Evolutionary conservation across 2,113 vertebrate genomes (phyloP).

Genomic region (Nipponia nippon): DNA sequence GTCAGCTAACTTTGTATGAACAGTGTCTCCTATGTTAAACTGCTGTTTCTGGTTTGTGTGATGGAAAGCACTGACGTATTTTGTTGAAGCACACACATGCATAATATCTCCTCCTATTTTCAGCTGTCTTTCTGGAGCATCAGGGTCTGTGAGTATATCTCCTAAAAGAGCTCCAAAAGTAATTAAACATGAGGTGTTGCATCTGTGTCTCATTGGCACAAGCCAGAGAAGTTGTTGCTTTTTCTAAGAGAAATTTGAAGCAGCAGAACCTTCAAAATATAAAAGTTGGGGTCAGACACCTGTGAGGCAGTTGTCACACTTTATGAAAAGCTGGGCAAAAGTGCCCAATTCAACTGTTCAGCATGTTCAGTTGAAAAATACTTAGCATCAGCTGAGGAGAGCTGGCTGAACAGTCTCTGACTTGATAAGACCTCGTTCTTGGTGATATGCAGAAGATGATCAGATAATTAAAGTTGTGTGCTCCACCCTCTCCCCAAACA

Average conservation of each 20-base stretch:
- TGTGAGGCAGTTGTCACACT: fast-evolving
- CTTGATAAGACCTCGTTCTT: neutral
- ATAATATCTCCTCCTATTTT: neutral
- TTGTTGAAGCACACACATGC: neutral
- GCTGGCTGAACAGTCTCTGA: neutral
- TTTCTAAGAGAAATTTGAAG: neutral
- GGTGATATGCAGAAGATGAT: neutral
- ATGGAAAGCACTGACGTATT: neutral
- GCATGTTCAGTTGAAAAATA: neutral
- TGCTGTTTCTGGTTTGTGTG: neutral
- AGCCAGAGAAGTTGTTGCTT: neutral
- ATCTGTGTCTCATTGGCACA: neutral
- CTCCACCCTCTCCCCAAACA: neutral
- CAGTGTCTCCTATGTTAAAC: neutral
- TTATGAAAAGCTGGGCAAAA: neutral
- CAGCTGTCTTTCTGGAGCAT: neutral
- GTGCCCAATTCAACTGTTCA: neutral
- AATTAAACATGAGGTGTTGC: neutral
- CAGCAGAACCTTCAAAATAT: neutral
- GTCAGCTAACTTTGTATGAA: neutral
- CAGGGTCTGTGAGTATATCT: neutral
- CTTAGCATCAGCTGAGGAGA: neutral
- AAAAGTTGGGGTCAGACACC: neutral
- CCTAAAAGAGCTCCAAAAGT: neutral
- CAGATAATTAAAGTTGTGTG: neutral